A percentile compares a stretch with the other conserved stretches of the same genome.
phyloP scores from a whole-genome alignment of 2,797 vertebrate genomes.

The Ispidina picta region DNA sequence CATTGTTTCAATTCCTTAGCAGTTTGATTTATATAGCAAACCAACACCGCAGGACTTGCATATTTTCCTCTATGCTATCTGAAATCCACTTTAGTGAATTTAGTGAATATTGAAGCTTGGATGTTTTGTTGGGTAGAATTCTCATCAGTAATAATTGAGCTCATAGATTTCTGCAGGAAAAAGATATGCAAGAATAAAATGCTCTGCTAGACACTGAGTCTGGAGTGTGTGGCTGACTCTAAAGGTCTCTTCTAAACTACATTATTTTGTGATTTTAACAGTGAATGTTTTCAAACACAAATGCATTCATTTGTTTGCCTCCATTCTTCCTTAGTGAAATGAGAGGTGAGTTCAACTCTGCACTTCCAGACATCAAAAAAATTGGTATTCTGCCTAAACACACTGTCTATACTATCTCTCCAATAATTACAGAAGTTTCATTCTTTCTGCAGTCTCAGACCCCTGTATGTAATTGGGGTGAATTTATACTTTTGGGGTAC shows the following conservation, averaged over 20 bases:
- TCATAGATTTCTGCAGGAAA: background rate
- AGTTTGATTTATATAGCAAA: background rate
- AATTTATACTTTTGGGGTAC: background rate
- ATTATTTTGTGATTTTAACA: background rate
- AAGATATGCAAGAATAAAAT: background rate
- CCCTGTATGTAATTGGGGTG: background rate
- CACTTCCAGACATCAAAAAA: background rate
- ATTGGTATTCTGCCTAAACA: background rate
- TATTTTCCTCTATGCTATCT: background rate
- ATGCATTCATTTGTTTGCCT: background rate
- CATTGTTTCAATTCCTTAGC: slow-evolving; percentile 10
- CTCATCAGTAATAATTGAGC: slow-evolving; percentile 7
- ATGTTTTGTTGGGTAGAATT: background rate
- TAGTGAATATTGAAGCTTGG: background rate
- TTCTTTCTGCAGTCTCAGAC: background rate
- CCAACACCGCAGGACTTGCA: background rate
- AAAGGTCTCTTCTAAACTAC: background rate
- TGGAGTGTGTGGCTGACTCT: fast-evolving
- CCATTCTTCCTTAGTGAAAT: background rate
- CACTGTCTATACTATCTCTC: fast-evolving
- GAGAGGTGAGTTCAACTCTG: background rate
- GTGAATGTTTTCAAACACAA: background rate
- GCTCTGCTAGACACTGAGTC: background rate
- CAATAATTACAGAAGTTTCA: background rate
- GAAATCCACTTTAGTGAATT: slow-evolving; percentile 9